Conservation (phyloP, 2,888 invertebrate species). For the Tipula lateralis region DNA sequence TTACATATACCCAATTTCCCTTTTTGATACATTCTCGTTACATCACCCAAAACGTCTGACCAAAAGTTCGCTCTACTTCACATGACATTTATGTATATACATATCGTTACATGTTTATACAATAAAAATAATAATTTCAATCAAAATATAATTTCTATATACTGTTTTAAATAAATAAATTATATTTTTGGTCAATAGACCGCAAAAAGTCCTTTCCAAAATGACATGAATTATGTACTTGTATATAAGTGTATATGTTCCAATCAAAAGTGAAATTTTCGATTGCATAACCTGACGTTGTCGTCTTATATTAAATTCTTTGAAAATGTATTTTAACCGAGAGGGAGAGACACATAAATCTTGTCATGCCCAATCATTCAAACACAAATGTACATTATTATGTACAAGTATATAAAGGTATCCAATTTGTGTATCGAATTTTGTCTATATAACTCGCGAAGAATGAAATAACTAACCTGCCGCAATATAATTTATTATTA, state of each 20-base stretch:
- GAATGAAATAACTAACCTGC: constrained; percentile 5
- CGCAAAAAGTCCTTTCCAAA: constrained; percentile 11
- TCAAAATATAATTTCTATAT: not conserved
- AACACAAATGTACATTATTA: too few species aligned
- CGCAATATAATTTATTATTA: constrained; percentile 6
- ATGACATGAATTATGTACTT: not conserved
- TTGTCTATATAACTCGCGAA: not conserved
- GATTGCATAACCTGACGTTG: not conserved
- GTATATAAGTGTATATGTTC: not conserved
- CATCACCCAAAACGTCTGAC: not conserved
- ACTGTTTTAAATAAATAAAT: not conserved
- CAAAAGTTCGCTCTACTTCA: not conserved
- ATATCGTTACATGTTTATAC: too few species aligned
- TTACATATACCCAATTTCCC: not conserved
- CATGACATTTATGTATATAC: not conserved
- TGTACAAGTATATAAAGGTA: not conserved
- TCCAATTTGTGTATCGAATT: not conserved
- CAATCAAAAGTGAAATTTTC: not conserved
- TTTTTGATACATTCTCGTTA: not conserved
- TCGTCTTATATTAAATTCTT: not conserved
- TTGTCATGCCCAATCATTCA: constrained; percentile 24
- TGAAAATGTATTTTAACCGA: not conserved
- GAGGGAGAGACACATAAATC: constrained; percentile 14
- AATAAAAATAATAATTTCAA: not conserved
- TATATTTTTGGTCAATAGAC: not conserved